Percentiles rank a stretch among this genome's conserved stretches.
phyloP scores from a whole-genome alignment of 2,113 vertebrate genomes.

The Heliornis fulica region DNA sequence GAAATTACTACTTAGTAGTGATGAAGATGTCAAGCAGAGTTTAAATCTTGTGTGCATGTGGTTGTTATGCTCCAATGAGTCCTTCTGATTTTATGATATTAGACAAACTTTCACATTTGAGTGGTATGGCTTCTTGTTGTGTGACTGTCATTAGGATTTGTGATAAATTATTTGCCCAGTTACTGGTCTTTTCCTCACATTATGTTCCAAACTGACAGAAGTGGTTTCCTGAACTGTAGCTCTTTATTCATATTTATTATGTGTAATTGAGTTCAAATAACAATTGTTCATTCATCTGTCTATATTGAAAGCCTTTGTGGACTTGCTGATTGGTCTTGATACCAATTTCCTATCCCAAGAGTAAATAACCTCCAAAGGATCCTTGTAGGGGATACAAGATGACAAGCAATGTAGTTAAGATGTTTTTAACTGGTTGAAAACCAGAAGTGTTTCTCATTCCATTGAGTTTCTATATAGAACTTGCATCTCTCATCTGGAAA shows the following conservation, averaged over 20 bases:
- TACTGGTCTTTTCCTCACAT: background rate
- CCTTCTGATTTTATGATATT: background rate
- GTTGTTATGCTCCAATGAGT: background rate
- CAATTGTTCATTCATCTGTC: background rate
- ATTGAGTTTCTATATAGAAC: background rate
- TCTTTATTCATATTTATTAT: background rate
- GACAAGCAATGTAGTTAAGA: background rate
- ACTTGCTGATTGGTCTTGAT: background rate
- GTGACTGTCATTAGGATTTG: background rate
- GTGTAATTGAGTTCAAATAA: background rate
- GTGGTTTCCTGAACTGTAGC: background rate
- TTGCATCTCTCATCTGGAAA: background rate
- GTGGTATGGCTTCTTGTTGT: background rate
- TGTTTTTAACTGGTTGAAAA: background rate
- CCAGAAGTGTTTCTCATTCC: background rate
- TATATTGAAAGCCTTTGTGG: background rate
- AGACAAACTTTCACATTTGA: constrained; percentile 8
- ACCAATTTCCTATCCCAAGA: background rate
- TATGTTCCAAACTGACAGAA: background rate
- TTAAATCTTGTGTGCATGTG: background rate
- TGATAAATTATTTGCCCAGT: background rate
- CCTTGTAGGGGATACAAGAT: background rate
- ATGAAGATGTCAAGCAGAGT: background rate
- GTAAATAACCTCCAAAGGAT: background rate
- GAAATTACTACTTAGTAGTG: background rate